Evolutionary conservation across 1,140 invertebrate species (phyloP).

Genomic region (Scaptomyza montana): DNA sequence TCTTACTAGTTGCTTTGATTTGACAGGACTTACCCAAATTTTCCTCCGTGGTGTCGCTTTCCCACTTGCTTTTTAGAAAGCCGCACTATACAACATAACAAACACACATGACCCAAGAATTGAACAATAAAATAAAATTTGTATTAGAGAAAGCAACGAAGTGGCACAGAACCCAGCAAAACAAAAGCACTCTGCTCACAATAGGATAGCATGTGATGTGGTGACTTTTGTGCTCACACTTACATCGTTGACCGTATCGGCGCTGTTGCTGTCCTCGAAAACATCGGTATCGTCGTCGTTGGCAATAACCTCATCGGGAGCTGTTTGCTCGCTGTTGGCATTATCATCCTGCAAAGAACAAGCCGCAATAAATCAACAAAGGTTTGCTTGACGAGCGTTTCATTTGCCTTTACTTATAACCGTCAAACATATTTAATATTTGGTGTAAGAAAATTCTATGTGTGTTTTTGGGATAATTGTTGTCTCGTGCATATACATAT

Average conservation of each 20-base stretch:
- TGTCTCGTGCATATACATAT: constrained; percentile 6
- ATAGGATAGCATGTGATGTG: not conserved
- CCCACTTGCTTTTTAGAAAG: constrained; percentile 83
- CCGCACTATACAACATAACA: constrained; percentile 63
- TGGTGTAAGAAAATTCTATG: constrained; percentile 3
- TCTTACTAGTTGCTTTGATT: not conserved
- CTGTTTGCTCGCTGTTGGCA: constrained; percentile 37
- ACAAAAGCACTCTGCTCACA: not conserved
- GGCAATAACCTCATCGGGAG: not conserved
- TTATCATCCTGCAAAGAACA: constrained; percentile 69
- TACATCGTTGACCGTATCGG: constrained; percentile 61
- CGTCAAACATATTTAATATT: constrained; percentile 18
- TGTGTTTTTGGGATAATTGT: not conserved
- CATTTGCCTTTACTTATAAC: constrained; percentile 54
- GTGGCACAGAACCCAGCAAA: constrained; percentile 5
- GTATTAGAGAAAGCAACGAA: constrained; percentile 20
- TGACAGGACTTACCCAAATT: constrained; percentile 71
- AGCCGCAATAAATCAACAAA: constrained; percentile 70
- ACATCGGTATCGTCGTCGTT: constrained; percentile 5
- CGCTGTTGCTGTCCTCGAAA: constrained; percentile 65
- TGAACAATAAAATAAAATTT: constrained; percentile 19
- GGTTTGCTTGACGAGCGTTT: constrained; percentile 31
- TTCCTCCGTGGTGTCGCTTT: constrained; percentile 74
- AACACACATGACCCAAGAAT: constrained; percentile 34
- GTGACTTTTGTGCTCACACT: constrained; percentile 34